Evolutionary conservation across 2,888 invertebrate genomes (phyloP), one percentile per base, ranked within the genome.

Genomic region (Tenthredo livida): DNA sequence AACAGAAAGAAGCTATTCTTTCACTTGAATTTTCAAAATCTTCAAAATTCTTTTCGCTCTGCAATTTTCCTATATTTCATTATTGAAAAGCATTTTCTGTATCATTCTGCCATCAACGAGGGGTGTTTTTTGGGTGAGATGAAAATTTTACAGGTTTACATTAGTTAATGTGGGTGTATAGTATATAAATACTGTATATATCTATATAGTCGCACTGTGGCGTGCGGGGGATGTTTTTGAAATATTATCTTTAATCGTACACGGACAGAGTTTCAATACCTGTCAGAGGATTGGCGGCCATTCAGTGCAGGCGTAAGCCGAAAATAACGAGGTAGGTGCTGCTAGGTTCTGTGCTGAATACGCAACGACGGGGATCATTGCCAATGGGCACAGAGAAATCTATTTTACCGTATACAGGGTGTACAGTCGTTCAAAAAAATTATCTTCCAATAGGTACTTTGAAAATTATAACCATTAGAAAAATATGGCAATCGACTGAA

Each of bases 321-420:
- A 89, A 91, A 90, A 91, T 91, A 91, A 90, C 88, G 90, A 90
- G 90, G 89, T 89, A 87, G 88, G 84, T 89, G 85, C 86, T 85
- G 85, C 84, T 86, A 37, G 80, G 37, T 61, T 61, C 58, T 86
- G 85, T 87, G 86, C 85, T 88, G 88, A 89, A 90, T 89, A 80
- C 58, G 84, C 85, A 84, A 88, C 87, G 84, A 85, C 83, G 78
- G 40, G 87, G 86, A 89, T 89, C 87, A 87, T 87, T 87, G 87
- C 84, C 86, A 84, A 87, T 87, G 85, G 87, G 85, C 86, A 86
- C n/a, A 83, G 54, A 33, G 40, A 33, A 33, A 15, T 67, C 15
- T 61, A 86, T 87, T 54, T 43, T 29, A 67, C 40, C 37, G 73
- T 40, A 54, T 73, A 29, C 73, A 47, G 43, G 10, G 40, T 43